Base-by-base conservation (phyloP, 2,888 invertebrate genomes). In the Sceliomorpha sp. region DNA sequence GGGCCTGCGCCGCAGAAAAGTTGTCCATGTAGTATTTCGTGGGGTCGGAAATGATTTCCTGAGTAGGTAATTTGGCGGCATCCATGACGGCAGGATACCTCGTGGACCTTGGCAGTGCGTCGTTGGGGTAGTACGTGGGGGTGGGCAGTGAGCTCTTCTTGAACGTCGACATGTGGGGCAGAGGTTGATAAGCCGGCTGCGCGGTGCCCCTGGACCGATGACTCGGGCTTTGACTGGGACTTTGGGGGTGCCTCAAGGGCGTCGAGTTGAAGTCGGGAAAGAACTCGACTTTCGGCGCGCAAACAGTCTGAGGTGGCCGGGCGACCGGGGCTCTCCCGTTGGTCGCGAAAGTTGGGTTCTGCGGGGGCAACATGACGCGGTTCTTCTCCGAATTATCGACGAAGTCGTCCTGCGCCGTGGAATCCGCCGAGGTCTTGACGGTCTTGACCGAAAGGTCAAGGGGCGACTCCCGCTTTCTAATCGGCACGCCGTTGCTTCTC, bases 381-480 rank as follows among this genome's bases (percentile, higher is more conserved):
- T 10, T 42, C 9, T 53, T 66, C 6, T 66, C 68, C 6, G 40
- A 0, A 44, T 8, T 15, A 40, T 92, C 92, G 8, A n/a, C n/a
- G n/a, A 89, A 87, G 51, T 92, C 92, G 78, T 94, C 93, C 79
- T 92, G 92, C 8, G 94, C 93, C 0, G 96, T 96, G 0, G 96
- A 96, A 88, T 96, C 96, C 0, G 96, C 96, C 1, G 95, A 94
- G 45, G 96, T 96, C 84, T 95, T 93, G 0, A 96, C 93, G 0
- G 96, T 96, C 87, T 96, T 96, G 37, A 96, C 95, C 0, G 96
- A 96, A 48, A 97, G 90, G 89, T 97, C 97, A 63, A 97, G 89
- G 0, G 96, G 96, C 6, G 95, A 95, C 86, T 94, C 94, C 27
- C 93, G 90, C 82, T 93, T 94, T 26, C 85, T 85, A 62, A 88